These are phyloP conservation scores for Antigone vipio DNA, from an alignment of 2,113 vertebrate genomes.

Conservation along the genomic window DNA sequence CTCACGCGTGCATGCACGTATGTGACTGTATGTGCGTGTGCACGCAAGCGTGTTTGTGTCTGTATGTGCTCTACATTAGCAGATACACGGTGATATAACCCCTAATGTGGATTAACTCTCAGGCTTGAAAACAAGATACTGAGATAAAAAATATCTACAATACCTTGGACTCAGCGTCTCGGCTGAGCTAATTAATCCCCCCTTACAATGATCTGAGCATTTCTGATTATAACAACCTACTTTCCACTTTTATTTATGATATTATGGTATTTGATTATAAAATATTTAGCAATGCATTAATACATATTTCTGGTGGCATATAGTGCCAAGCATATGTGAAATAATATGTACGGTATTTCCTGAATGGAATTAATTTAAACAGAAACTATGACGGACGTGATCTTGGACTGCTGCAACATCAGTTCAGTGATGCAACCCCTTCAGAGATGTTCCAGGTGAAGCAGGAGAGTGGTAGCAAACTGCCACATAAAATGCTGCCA, in stretches of 20 bases:
- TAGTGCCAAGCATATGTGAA: neutral
- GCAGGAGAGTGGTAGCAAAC: slow-evolving; percentile 16
- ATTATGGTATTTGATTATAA: neutral
- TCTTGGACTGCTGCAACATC: neutral
- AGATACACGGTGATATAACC: neutral
- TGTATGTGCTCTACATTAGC: neutral
- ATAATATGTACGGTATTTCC: neutral
- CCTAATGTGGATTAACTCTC: neutral
- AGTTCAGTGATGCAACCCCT: accelerated
- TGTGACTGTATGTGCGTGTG: neutral
- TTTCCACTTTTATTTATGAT: neutral
- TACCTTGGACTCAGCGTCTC: neutral
- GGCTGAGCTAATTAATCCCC: slow-evolving; percentile 10
- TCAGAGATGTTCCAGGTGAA: slow-evolving; percentile 22
- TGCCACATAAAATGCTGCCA: neutral
- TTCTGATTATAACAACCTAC: slow-evolving; percentile 16
- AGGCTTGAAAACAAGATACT: neutral
- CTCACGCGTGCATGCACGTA: accelerated
- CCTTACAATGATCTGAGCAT: neutral
- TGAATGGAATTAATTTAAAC: neutral
- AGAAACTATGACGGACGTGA: neutral
- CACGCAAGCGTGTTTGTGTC: neutral
- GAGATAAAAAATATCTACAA: neutral
- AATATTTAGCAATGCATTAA: neutral
- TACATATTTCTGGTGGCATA: neutral